Percentiles rank a stretch among this genome's conserved stretches.
Evolutionary conservation across 2,888 invertebrate species (phyloP).

Genomic region (Hypomecis punctinalis): DNA sequence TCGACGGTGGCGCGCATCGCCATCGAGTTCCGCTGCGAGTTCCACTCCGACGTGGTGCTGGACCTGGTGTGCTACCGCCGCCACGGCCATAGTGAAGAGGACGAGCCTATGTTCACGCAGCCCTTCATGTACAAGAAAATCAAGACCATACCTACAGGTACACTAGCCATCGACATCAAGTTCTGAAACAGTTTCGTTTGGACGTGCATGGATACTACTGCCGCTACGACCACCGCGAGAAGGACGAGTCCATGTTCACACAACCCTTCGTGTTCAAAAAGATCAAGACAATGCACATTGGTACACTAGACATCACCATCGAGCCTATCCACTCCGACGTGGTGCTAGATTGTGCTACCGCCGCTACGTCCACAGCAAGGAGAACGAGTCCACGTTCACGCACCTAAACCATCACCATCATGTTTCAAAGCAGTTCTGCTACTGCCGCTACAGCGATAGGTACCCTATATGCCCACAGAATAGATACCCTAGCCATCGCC

Average conservation of each 20-base stretch:
- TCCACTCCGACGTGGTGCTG: slow-evolving; percentile 94
- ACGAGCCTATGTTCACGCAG: slow-evolving; percentile 98
- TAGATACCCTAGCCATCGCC: no score
- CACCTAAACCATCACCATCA: no score
- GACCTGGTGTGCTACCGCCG: slow-evolving; percentile 94
- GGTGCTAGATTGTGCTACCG: no score
- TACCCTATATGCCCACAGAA: no score
- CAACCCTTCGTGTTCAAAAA: slow-evolving; percentile 97
- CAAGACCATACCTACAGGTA: slow-evolving; percentile 84
- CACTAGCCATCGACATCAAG: slow-evolving; percentile 89
- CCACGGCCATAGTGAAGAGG: slow-evolving; percentile 97
- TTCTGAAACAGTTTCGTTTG: slow-evolving; percentile 94
- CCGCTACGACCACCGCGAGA: slow-evolving; percentile 96
- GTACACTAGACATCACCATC: no score
- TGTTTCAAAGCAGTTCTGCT: no score
- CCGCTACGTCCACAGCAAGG: no score
- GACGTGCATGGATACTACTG: slow-evolving; percentile 93
- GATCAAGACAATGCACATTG: slow-evolving; percentile 86
- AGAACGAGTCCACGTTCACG: no score
- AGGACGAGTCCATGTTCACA: slow-evolving; percentile 97
- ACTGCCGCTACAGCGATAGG: no score
- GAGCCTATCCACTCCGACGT: no score
- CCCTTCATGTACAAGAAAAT: slow-evolving; percentile 97
- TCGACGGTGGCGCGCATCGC: slow-evolving; percentile 95
- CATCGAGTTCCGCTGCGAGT: slow-evolving; percentile 94